These are phyloP conservation scores for Habropoda laboriosa DNA, from an alignment of 1,140 invertebrate species.

Conservation along the genomic window DNA sequence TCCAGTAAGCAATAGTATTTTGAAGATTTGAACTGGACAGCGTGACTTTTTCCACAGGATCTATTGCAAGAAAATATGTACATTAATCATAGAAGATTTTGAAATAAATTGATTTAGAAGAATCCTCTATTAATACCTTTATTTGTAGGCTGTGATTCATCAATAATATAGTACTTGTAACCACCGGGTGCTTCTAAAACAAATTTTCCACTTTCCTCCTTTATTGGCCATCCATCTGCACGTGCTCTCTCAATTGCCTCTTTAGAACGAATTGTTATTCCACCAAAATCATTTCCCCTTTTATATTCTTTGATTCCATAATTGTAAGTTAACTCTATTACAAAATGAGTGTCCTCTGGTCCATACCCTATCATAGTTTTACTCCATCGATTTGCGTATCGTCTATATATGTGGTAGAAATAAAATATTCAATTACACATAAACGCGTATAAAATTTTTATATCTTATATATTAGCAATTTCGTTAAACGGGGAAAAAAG, in stretches of 20 bases:
- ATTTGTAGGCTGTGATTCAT: slow-evolving; percentile 85
- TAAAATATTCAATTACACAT: neutral
- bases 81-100: slow-evolving; percentile 17
- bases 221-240: slow-evolving; percentile 85
- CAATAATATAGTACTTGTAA: slow-evolving; percentile 92
- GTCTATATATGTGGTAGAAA: slow-evolving; percentile 82
- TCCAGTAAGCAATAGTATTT: slow-evolving; percentile 92
- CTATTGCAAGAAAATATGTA: slow-evolving; percentile 75
- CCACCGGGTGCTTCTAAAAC: slow-evolving; percentile 93
- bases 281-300: slow-evolving; percentile 93
- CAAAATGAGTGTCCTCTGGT: slow-evolving; percentile 96
- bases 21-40: slow-evolving; percentile 90
- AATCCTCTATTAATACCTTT: slow-evolving; percentile 80
- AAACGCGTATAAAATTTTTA: neutral
- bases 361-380: slow-evolving; percentile 99
- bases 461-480: neutral
- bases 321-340: slow-evolving; percentile 98
- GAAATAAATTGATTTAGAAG: slow-evolving; percentile 25
- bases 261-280: slow-evolving; percentile 92
- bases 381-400: slow-evolving; percentile 98
- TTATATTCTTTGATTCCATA: slow-evolving; percentile 95
- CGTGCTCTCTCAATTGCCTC: slow-evolving; percentile 89
- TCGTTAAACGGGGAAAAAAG: neutral
- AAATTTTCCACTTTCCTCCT: slow-evolving; percentile 83
- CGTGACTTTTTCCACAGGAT: slow-evolving; percentile 92